Evolutionary conservation across 2,888 invertebrate genomes (phyloP).

Genomic region (Zelleria hepariella): DNA sequence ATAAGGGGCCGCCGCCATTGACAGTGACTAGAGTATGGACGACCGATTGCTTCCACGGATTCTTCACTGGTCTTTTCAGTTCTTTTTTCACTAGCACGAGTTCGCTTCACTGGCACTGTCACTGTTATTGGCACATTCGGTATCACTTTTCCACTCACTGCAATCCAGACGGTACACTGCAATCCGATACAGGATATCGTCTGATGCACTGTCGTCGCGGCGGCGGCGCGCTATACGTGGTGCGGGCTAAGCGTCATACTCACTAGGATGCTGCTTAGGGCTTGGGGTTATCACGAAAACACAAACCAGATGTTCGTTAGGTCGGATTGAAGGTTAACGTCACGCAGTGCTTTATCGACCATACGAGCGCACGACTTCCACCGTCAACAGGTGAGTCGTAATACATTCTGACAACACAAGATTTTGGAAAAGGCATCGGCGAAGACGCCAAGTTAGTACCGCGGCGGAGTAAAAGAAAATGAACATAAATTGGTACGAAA

Average conservation of each 20-base stretch:
- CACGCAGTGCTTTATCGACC: constrained; percentile 4
- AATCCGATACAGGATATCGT: constrained; percentile 49
- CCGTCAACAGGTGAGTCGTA: constrained; percentile 16
- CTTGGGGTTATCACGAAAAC: constrained; percentile 1
- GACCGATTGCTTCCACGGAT: neutral
- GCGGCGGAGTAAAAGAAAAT: neutral
- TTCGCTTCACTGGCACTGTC: constrained; percentile 36
- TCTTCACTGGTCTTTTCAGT: neutral
- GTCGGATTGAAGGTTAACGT: neutral
- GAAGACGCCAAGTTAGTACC: neutral
- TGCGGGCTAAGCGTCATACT: constrained; percentile 21
- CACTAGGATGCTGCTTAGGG: neutral
- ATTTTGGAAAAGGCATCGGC: neutral
- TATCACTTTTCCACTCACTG: constrained; percentile 54
- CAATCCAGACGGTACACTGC: constrained; percentile 67
- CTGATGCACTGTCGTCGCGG: constrained; percentile 41
- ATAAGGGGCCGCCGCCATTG: constrained; percentile 56
- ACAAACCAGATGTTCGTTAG: neutral
- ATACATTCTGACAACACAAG: neutral
- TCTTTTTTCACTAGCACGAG: constrained; percentile 16
- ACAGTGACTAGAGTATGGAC: neutral
- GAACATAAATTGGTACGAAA: neutral
- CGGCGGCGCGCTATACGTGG: constrained; percentile 48
- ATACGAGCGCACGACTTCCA: constrained; percentile 9
- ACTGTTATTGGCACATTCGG: constrained; percentile 55